A percentile compares a stretch with the other conserved stretches of the same genome.
phyloP scores from a whole-genome alignment of 2,888 invertebrate species.

The Ectemnius continuus region DNA sequence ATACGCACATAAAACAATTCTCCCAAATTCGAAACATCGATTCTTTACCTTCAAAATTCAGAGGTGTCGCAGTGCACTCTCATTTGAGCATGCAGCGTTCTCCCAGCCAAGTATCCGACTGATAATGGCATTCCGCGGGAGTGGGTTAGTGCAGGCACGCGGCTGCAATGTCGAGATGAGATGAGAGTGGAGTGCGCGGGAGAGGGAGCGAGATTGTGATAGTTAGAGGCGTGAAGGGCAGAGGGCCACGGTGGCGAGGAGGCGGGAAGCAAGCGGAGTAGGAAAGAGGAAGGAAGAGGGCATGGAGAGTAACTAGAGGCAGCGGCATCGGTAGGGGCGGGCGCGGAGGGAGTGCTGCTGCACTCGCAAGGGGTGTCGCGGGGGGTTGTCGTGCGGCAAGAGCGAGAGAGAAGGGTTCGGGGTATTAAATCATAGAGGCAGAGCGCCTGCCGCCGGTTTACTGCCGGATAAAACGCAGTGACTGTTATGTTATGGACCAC shows the following conservation, averaged over 20 bases:
- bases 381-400: constrained; percentile 40
- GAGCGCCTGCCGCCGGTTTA: constrained; percentile 77
- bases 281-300: constrained; percentile 22
- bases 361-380: constrained; percentile 53
- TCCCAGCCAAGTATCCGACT: constrained; percentile 57
- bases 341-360: constrained; percentile 20
- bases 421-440: constrained; percentile 78
- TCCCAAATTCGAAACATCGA: no score
- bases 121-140: constrained; percentile 64
- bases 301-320: constrained; percentile 7
- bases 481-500: constrained; percentile 79
- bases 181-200: constrained; percentile 24
- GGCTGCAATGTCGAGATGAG: constrained; percentile 58
- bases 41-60: no score
- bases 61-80: background rate
- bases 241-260: constrained; percentile 21
- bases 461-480: constrained; percentile 78
- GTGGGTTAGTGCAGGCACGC: constrained; percentile 69
- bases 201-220: constrained; percentile 18
- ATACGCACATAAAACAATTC: no score
- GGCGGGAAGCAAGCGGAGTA: constrained; percentile 48
- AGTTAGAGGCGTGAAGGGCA: constrained; percentile 2
- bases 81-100: constrained; percentile 47
- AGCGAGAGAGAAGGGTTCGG: constrained; percentile 61
- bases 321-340: constrained; percentile 12